A percentile compares a stretch with the other conserved stretches of the same genome.
These are phyloP conservation scores for Altica lythri DNA, from an alignment of 2,888 invertebrate species.

Conservation along the genomic window DNA sequence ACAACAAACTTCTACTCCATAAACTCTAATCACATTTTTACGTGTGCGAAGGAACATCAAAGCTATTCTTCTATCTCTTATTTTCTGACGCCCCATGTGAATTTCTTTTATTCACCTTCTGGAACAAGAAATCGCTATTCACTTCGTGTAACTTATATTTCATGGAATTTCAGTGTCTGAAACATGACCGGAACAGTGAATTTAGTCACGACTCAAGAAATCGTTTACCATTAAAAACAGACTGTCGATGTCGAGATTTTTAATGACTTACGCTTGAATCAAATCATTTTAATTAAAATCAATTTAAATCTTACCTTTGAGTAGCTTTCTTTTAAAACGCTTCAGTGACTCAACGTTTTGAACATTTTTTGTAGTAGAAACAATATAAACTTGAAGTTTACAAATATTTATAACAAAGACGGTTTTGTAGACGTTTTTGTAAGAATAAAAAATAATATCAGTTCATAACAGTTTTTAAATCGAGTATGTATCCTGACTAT, in stretches of 20 bases:
- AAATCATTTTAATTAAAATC: conserved; percentile 7
- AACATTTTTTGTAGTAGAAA: too few relatives aligned
- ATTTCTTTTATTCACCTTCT: conserved; percentile 4
- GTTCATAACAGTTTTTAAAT: too few relatives aligned
- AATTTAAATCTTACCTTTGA: conserved; percentile 1
- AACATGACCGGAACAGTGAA: conserved; percentile 11
- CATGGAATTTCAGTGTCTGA: conserved; percentile 10
- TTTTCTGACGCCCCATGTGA: conserved; percentile 1
- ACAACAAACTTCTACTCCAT: conserved; percentile 9
- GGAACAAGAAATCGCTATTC: conserved; percentile 10
- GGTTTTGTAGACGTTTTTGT: too few relatives aligned
- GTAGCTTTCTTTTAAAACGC: too few relatives aligned
- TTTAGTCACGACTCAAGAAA: conserved; percentile 10
- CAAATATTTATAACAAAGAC: too few relatives aligned
- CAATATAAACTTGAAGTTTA: too few relatives aligned
- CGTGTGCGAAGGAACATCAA: conserved; percentile 11
- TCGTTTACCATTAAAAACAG: conserved; percentile 9
- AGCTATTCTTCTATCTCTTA: conserved; percentile 9
- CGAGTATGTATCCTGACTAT: too few relatives aligned
- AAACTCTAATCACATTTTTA: conserved; percentile 12
- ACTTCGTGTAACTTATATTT: conserved; percentile 11
- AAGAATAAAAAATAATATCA: too few relatives aligned
- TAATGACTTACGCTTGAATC: conserved; percentile 11
- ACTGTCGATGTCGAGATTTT: not conserved
- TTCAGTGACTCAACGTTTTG: too few relatives aligned